phyloP scores from a whole-genome alignment of 2,113 vertebrate species.

The Microcebus tavaratra region DNA sequence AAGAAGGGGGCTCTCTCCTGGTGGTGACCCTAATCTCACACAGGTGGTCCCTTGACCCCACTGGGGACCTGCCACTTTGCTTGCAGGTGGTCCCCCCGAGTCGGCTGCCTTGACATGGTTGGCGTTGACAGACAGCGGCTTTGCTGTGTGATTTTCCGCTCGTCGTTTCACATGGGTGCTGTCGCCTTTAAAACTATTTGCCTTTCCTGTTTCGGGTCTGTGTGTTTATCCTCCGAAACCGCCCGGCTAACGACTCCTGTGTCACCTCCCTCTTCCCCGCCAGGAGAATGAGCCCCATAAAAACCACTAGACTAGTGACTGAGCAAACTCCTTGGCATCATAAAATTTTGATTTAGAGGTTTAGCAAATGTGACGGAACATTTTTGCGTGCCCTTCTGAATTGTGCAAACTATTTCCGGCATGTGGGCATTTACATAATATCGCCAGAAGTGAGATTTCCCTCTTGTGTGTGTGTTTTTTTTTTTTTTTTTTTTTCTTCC shows the following conservation, averaged over 20 bases:
- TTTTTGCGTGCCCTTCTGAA: background rate
- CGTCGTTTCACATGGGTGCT: fast-evolving
- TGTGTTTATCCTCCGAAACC: slow-evolving; percentile 7
- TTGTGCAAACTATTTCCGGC: background rate
- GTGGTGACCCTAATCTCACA: too few species aligned
- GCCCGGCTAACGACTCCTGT: background rate
- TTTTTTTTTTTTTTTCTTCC: too few species aligned
- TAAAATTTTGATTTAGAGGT: slow-evolving; percentile 70
- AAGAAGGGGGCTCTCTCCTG: too few species aligned
- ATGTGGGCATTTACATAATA: background rate
- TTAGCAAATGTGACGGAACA: slow-evolving; percentile 43
- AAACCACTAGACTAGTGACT: slow-evolving; percentile 71
- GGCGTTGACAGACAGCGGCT: background rate
- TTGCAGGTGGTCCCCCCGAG: too few species aligned
- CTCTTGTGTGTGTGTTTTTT: background rate
- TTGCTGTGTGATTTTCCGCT: too few species aligned
- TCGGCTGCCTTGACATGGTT: fast-evolving
- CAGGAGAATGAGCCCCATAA: slow-evolving; percentile 66
- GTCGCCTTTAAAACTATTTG: background rate
- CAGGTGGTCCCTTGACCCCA: too few species aligned
- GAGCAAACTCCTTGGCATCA: slow-evolving; percentile 55
- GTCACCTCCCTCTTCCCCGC: slow-evolving; percentile 59
- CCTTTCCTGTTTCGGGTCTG: background rate
- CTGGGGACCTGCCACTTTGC: too few species aligned
- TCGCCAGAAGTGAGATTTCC: background rate